Evolutionary conservation across 2,797 vertebrate species (phyloP), one percentile per base, ranked within the genome.

Genomic region (Halcyon leucocephala): DNA sequence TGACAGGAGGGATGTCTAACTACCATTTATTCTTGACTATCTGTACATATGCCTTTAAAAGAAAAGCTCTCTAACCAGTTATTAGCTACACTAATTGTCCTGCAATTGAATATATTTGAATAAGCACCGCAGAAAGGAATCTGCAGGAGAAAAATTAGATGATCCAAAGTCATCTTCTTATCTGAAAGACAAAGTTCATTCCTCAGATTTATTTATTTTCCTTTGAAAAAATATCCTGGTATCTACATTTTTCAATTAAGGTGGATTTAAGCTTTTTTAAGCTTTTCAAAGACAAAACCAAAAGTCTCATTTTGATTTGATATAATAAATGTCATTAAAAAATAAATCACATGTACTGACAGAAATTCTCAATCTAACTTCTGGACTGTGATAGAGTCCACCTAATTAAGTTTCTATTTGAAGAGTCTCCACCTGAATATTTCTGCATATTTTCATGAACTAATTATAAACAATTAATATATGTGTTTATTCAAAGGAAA

Each of bases 1-100:
- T 29, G 10, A 41, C 1, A 3, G 16, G 14, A 76, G 7, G 2
- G 1, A 48, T 39, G 22, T 11, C 11, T n/a, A 64, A 4, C 13
- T 58, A 42, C 9, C 12, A 18, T 42, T 86, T 55, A 49, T 58
- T 64, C 41, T 76, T 79, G 8, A 29, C 5, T 72, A 17, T 17
- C 16, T 39, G 9, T 46, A 42, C 5, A 33, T 12, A 35, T 6
- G 0, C 1, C 26, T 79, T 79, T 73, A 54, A 48, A 6, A 79
- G 9, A 73, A 91, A 84, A 85, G 6, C 2, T 70, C 14, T 77
- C 14, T 86, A 55, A 83, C 3, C 10, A 62, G 5, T 78, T 66
- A 35, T 39, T 81, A 76, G 7, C 42, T 76, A 5, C 16, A 14
- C 3, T 69, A 84, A 71, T 52, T 76, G 3, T 42, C 33, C 88